Evolutionary conservation across 2,113 vertebrate genomes (phyloP).

Genomic region (Meleagris gallopavo): DNA sequence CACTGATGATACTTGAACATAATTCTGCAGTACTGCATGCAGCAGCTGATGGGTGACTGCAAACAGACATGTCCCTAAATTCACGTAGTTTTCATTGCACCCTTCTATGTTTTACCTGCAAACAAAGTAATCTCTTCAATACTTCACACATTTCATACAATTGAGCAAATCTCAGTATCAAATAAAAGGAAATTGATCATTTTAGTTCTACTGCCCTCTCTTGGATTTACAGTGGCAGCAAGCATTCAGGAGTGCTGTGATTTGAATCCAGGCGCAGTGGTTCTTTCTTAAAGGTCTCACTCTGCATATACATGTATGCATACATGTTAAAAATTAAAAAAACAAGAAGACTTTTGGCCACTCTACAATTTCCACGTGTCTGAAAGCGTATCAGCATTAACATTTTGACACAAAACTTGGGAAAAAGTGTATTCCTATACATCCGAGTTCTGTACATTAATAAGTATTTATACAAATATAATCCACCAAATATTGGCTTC

Average conservation of each 20-base stretch:
- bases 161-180: conserved; percentile 10
- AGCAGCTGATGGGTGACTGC: background rate
- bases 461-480: conserved; percentile 72
- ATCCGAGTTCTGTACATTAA: conserved; percentile 61
- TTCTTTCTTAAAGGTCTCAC: conserved; percentile 30
- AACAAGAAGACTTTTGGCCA: conserved; percentile 51
- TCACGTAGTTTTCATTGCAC: conserved; percentile 25
- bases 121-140: conserved; percentile 37
- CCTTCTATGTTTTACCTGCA: conserved; percentile 18
- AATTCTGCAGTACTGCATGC: conserved; percentile 53
- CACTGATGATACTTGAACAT: conserved; percentile 67
- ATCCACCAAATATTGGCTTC: conserved; percentile 78
- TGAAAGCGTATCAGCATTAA: conserved; percentile 8
- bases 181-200: conserved; percentile 21
- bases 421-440: conserved; percentile 34
- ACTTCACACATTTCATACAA: conserved; percentile 29
- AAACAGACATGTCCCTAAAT: background rate
- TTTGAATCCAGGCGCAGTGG: background rate
- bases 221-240: background rate
- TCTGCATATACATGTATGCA: background rate
- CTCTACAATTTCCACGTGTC: background rate
- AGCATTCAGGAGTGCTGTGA: conserved; percentile 11
- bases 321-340: background rate
- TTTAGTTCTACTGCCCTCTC: conserved; percentile 21
- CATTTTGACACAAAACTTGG: conserved; percentile 28